Evolutionary conservation across 2,113 vertebrate genomes (phyloP).

Genomic region (Tragelaphus strepsiceros): DNA sequence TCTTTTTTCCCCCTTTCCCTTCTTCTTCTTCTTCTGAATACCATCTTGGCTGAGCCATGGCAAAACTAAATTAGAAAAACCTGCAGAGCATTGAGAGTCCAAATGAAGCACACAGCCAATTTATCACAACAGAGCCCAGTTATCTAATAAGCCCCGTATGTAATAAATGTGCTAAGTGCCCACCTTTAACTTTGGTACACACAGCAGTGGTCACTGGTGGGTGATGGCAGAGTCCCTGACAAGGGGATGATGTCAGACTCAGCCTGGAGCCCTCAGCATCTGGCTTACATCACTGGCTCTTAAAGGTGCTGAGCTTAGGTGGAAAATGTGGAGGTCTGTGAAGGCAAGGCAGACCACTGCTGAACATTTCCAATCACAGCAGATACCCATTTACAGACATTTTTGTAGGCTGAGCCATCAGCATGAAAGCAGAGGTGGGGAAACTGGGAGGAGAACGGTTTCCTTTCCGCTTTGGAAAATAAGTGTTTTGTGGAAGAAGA

Average conservation of each 20-base stretch:
- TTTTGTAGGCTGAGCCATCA: neutral
- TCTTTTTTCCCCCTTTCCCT: neutral
- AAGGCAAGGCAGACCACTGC: neutral
- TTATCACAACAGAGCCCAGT: slow-evolving; percentile 64
- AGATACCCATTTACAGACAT: neutral
- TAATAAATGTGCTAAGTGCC: slow-evolving; percentile 68
- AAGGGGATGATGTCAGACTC: slow-evolving; percentile 43
- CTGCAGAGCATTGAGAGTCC: slow-evolving; percentile 68
- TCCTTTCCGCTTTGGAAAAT: neutral
- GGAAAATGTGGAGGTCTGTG: neutral
- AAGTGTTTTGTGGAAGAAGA: neutral
- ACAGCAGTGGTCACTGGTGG: slow-evolving; percentile 25
- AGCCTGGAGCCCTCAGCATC: neutral
- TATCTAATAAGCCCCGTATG: slow-evolving; percentile 72
- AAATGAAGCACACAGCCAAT: slow-evolving; percentile 63
- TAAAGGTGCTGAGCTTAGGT: neutral
- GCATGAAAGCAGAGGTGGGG: neutral
- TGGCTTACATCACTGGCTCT: slow-evolving; percentile 52
- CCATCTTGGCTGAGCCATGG: slow-evolving; percentile 66
- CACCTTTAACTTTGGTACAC: slow-evolving; percentile 58
- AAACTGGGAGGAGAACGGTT: neutral
- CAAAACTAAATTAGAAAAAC: slow-evolving; percentile 76
- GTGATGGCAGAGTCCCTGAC: neutral
- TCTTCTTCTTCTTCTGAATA: neutral
- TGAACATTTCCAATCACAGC: neutral